phyloP scores from a whole-genome alignment of 2,113 vertebrate genomes.

The Corydoras maculifer region DNA sequence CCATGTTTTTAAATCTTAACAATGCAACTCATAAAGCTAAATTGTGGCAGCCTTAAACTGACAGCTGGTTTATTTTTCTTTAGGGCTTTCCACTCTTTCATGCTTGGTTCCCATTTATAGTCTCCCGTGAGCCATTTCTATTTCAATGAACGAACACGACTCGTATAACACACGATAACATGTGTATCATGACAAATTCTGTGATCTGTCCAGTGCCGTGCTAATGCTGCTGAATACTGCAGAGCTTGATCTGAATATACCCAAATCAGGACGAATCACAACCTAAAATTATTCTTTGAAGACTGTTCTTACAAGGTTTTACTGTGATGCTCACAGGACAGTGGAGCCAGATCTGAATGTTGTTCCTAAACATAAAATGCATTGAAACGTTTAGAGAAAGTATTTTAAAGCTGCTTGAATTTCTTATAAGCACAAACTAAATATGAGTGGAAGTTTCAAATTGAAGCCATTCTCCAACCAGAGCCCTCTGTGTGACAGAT shows the following conservation, averaged over 20 bases:
- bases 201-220: too few relatives aligned
- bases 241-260: too few relatives aligned
- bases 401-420: neutral
- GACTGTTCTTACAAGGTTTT: too few relatives aligned
- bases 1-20: constrained; percentile 49
- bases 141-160: neutral
- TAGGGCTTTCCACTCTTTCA: neutral
- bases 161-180: too few relatives aligned
- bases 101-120: constrained; percentile 2
- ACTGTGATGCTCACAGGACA: neutral
- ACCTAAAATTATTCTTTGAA: too few relatives aligned
- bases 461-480: too few relatives aligned
- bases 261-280: too few relatives aligned
- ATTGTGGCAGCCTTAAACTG: constrained; percentile 25
- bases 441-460: too few relatives aligned
- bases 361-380: neutral
- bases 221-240: too few relatives aligned
- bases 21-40: constrained; percentile 38
- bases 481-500: neutral
- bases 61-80: constrained; percentile 14
- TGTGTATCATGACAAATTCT: too few relatives aligned
- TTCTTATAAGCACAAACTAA: neutral
- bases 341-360: neutral
- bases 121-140: constrained; percentile 7
- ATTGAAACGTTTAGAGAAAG: neutral